phyloP scores from a whole-genome alignment of 1,140 invertebrate genomes.

The Aphaenogaster floridana region DNA sequence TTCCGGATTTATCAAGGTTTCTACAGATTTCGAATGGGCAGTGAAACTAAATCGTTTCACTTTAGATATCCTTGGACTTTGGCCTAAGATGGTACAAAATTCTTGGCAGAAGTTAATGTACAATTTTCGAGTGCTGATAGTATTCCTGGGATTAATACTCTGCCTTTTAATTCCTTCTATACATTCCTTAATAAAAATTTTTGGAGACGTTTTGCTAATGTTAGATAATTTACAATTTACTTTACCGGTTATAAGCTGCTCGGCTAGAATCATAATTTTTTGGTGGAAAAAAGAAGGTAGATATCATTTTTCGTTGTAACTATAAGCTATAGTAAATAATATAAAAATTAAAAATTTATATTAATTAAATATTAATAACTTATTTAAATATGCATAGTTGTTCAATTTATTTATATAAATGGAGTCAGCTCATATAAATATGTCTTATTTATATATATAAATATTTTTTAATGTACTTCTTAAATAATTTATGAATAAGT shows the following conservation, averaged over 20 bases:
- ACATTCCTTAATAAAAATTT: background rate
- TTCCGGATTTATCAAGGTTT: background rate
- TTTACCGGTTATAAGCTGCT: background rate
- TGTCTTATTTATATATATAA: too few relatives aligned
- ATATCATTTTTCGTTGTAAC: background rate
- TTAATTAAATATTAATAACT: too few relatives aligned
- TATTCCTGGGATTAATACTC: background rate
- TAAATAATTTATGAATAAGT: background rate
- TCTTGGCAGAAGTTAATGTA: background rate
- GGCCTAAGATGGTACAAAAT: background rate
- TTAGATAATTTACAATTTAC: slow-evolving; percentile 37
- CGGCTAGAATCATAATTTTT: background rate
- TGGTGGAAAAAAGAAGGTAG: slow-evolving; percentile 51
- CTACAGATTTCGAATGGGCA: slow-evolving; percentile 60
- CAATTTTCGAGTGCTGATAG: background rate
- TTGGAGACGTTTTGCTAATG: background rate
- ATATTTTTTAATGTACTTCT: background rate
- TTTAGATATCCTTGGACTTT: slow-evolving; percentile 43
- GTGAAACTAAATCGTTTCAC: slow-evolving; percentile 53
- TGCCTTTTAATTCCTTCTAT: background rate
- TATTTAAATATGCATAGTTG: too few relatives aligned
- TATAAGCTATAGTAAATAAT: background rate
- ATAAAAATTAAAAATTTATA: background rate
- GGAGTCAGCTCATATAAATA: too few relatives aligned
- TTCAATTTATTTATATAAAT: too few relatives aligned